Evolutionary conservation across 2,797 vertebrate species (phyloP).

Genomic region (Phoebastria nigripes): DNA sequence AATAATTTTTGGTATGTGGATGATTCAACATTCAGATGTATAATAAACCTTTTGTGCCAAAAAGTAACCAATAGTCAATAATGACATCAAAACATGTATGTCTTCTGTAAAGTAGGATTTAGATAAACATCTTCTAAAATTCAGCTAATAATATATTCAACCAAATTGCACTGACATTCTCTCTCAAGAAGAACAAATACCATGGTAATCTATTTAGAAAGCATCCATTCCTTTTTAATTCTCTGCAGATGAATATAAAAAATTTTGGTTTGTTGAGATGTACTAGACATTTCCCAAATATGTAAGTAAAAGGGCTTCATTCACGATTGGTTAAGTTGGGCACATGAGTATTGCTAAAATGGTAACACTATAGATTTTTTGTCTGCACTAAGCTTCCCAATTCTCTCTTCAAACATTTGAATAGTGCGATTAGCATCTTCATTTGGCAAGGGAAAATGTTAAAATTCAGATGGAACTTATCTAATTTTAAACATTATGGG

Average conservation of each 20-base stretch:
- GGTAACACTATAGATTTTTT: conserved; percentile 25
- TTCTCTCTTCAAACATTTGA: conserved; percentile 53
- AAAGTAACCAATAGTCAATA: not conserved
- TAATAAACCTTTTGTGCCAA: not conserved
- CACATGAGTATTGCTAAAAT: conserved; percentile 35
- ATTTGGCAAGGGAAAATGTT: conserved; percentile 44
- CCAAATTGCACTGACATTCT: not conserved
- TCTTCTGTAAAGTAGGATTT: not conserved
- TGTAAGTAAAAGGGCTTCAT: not conserved
- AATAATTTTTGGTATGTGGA: not conserved
- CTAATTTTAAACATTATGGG: conserved; percentile 44
- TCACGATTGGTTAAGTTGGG: not conserved
- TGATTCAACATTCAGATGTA: not conserved
- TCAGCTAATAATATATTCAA: not conserved
- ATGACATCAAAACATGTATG: not conserved
- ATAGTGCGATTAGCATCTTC: conserved; percentile 45
- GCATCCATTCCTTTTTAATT: not conserved
- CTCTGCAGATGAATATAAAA: not conserved
- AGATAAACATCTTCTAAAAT: not conserved
- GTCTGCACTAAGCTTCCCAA: conserved; percentile 2
- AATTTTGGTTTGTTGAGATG: not conserved
- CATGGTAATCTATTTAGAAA: not conserved
- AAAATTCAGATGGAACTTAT: conserved; percentile 39
- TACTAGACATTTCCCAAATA: conserved; percentile 25
- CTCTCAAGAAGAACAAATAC: not conserved